These are phyloP conservation scores for Masticophis lateralis DNA, from an alignment of 2,797 vertebrate genomes.

Conservation along the genomic window DNA sequence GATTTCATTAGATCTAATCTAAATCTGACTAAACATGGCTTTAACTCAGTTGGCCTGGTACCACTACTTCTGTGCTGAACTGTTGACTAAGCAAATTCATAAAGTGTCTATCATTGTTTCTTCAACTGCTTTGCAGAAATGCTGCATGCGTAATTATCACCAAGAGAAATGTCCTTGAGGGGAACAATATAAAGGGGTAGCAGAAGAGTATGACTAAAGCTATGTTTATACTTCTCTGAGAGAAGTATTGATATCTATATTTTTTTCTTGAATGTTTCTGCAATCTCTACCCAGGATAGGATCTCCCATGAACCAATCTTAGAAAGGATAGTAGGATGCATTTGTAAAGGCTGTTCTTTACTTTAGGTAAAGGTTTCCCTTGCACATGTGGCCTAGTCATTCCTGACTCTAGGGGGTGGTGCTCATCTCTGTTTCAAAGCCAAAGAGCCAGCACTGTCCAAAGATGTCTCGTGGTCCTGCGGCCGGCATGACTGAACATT, in stretches of 20 bases:
- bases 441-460: too few species aligned
- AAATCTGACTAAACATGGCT: background rate
- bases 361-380: too few species aligned
- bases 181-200: background rate
- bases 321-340: background rate
- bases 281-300: background rate
- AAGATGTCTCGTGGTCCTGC: too few species aligned
- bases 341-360: background rate
- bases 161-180: background rate
- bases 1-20: background rate
- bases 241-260: background rate
- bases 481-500: too few species aligned
- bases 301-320: background rate
- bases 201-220: background rate
- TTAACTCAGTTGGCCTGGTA: background rate
- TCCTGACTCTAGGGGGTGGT: too few species aligned
- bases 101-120: background rate
- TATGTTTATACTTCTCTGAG: background rate
- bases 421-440: too few species aligned
- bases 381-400: too few species aligned
- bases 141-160: background rate
- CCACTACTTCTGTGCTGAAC: background rate
- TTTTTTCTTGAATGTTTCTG: background rate
- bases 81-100: background rate
- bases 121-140: background rate